A percentile compares a stretch with the other conserved stretches of the same genome.
These are phyloP conservation scores for Gallinago media DNA, from an alignment of 2,113 vertebrate genomes.

Conservation along the genomic window DNA sequence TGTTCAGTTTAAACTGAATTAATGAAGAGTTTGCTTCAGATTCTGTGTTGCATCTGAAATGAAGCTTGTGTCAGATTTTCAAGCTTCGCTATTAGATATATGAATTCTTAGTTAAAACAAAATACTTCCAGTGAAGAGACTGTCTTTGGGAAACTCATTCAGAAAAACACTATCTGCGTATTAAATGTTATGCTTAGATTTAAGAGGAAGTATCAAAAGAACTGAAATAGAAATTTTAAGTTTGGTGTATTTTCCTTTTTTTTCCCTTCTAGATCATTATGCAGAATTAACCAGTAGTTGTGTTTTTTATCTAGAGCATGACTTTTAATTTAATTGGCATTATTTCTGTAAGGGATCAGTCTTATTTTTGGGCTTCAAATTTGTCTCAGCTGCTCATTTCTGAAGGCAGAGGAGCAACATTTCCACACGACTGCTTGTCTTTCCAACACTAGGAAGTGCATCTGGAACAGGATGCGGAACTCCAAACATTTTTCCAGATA, in stretches of 20 bases:
- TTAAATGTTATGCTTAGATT: neutral
- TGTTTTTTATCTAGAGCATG: neutral
- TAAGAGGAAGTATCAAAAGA: neutral
- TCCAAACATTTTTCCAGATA: neutral
- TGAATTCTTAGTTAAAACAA: neutral
- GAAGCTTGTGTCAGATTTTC: neutral
- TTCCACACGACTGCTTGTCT: neutral
- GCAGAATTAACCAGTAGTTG: neutral
- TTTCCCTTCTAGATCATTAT: neutral
- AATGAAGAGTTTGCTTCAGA: constrained; percentile 14
- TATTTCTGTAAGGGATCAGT: neutral
- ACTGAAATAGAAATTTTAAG: neutral
- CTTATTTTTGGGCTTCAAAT: neutral
- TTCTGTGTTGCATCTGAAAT: neutral
- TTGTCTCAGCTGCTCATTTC: neutral
- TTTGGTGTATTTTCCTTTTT: neutral
- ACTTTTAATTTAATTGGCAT: neutral
- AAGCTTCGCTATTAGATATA: neutral
- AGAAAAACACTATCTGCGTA: neutral
- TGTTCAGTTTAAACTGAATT: constrained; percentile 31
- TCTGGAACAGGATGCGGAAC: neutral
- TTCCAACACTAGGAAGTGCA: neutral
- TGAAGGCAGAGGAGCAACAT: neutral
- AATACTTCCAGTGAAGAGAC: neutral
- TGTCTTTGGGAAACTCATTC: neutral